Evolutionary conservation across 2,888 invertebrate genomes (phyloP), one percentile per base, ranked within the genome.

Genomic region (Augiades crinisus): DNA sequence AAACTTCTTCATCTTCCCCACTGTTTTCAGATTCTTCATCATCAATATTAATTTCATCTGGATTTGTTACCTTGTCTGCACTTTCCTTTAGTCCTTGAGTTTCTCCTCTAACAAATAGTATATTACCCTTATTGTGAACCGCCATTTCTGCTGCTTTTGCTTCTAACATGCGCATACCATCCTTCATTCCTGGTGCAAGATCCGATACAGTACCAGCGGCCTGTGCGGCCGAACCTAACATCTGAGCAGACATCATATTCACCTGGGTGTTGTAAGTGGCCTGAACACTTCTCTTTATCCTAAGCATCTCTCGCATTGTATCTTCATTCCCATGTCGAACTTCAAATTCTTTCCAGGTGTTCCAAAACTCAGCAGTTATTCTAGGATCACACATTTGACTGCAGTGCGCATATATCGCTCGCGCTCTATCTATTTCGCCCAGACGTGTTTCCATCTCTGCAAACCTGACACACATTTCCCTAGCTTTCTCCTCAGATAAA

Each of bases 181-280:
- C 97, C 65, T 94, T 93, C 63, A 93, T 93, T 21, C 94, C 95
- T 24, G 94, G 94, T 21, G 94, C 93, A 56, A 94, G 90, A 72
- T 94, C 94, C 1, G 94, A 94, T 40, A 94, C 86, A 17, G 94
- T 93, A 12, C 94, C 93, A 27, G 93, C 91, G 47, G 91, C 91
- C 63, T 91, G 91, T 12, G 91, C 91, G 31, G 93, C 92, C 13
- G 95, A 95, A 65, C 95, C 96, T 64, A 98, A 89, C 95, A 99
- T 98, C 81, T 99, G 99, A 0, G 98, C 98, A 8, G 98, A 97
- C 98, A 99, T 99, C 95, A 98, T 99, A 78, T 99, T 99, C n/a
- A 93, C 93, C 90, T 99, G 98, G 0, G 99, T 99, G 78, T 99
- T 99, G 79, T 98, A 99, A 68, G 96, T 96, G 3, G 99, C 99